A percentile compares a stretch with the other conserved stretches of the same genome.
Conservation (phyloP, 2,797 vertebrate genomes). For the Dicrostonyx torquatus region DNA sequence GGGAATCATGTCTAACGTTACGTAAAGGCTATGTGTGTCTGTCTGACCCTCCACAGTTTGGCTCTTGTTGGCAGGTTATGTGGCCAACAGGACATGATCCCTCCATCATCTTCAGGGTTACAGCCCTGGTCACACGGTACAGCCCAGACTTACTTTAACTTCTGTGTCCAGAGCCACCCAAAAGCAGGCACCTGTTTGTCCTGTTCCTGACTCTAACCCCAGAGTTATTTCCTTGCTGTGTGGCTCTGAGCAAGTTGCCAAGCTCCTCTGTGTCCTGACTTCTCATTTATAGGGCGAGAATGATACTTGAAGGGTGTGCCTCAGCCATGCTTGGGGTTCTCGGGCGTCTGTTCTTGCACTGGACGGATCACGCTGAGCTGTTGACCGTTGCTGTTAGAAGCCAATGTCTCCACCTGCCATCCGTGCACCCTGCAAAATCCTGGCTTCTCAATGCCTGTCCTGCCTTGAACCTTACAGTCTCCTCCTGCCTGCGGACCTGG, state of each 20-base stretch:
- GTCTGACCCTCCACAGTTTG: background rate
- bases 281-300: no score
- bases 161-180: background rate
- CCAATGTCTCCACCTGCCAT: background rate
- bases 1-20: fast-evolving
- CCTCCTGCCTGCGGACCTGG: fast-evolving
- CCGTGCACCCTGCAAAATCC: no score
- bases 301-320: fast-evolving
- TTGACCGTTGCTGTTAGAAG: background rate
- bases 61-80: background rate
- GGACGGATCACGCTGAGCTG: fast-evolving
- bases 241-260: background rate
- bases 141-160: no score
- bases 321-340: background rate
- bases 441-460: background rate
- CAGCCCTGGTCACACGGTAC: no score
- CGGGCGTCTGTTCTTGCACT: fast-evolving
- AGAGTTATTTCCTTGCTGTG: background rate
- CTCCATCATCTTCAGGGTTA: background rate
- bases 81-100: background rate
- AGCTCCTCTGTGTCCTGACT: background rate
- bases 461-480: fast-evolving
- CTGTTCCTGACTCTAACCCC: background rate
- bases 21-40: fast-evolving
- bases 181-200: background rate